Base-by-base conservation (phyloP, 2,888 invertebrate species). In the Erannis defoliaria region DNA sequence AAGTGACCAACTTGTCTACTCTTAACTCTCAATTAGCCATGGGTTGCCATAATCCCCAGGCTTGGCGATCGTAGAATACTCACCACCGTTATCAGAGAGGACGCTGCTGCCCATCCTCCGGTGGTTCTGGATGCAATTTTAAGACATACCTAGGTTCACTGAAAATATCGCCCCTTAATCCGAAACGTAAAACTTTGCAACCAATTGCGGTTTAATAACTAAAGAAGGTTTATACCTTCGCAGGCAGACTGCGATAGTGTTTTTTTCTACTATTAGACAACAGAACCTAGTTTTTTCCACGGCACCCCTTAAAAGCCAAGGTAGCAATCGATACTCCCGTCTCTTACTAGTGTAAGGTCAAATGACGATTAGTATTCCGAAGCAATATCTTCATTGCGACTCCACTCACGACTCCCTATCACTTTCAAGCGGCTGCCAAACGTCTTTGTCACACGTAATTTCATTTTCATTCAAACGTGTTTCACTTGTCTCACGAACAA, bases 361-460 rank as follows among this genome's bases (percentile, higher is more conserved):
- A 72, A 76, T 61, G 64, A 62, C 68, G 72, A 80, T 87, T 88
- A 78, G 78, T 83, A 89, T 88, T 85, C 88, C 66, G 67, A 65
- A 61, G 74, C 74, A 79, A 75, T 68, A 69, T 76, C 75, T 70
- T 67, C 65, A 73, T 86, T 81, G 72, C 66, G 62, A 87, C 72
- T 77, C 89, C 23, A 73, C 78, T 84, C 90, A 89, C 89, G 86
- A 71, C 79, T 51, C 72, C 76, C 85, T 87, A 80, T 90, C 89
- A 86, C 90, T 91, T 90, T 91, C 87, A 77, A 84, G 75, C 82
- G 77, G 78, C 74, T 78, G 74, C 70, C 76, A 77, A 81, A 76
- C 76, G 74, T 74, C 76, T 74, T 76, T 75, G 80, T 83, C 79
- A 77, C 75, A 71, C 64, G 81, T 84, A 83, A 87, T 88, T 86